phyloP scores from a whole-genome alignment of 2,888 invertebrate genomes.

The Heliconius aoede region DNA sequence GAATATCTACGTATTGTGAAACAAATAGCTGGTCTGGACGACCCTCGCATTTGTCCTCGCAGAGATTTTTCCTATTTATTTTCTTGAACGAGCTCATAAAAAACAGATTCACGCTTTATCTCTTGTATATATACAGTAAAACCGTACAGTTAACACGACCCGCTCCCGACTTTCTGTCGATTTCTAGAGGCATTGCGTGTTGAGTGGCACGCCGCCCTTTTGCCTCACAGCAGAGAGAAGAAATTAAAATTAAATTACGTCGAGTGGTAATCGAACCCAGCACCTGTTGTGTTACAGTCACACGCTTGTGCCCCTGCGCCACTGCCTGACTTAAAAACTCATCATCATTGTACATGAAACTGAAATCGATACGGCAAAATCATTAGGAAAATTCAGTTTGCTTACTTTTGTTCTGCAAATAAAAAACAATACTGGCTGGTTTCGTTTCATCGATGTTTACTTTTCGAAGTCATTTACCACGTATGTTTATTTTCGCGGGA shows the following conservation, averaged over 20 bases:
- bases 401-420: neutral
- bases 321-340: too few relatives aligned
- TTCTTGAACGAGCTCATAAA: neutral
- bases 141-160: too few relatives aligned
- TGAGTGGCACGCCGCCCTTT: too few relatives aligned
- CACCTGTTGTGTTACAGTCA: too few relatives aligned
- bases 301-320: too few relatives aligned
- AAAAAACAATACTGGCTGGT: slow-evolving; percentile 4
- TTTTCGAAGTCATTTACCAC: slow-evolving; percentile 60
- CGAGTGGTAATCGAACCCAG: too few relatives aligned
- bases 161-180: too few relatives aligned
- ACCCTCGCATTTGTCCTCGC: slow-evolving; percentile 32
- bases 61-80: slow-evolving; percentile 31
- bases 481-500: slow-evolving; percentile 71
- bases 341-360: neutral
- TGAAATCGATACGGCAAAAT: neutral
- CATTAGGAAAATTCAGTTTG: neutral
- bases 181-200: too few relatives aligned
- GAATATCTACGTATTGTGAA: slow-evolving; percentile 35
- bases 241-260: too few relatives aligned
- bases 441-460: slow-evolving; percentile 61
- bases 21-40: slow-evolving; percentile 36
- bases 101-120: too few relatives aligned
- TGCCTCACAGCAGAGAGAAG: too few relatives aligned
- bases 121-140: too few relatives aligned